Conservation (phyloP, 37 sponge, comb jelly and placozoan species). For the Mnemiopsis leidyi region DNA sequence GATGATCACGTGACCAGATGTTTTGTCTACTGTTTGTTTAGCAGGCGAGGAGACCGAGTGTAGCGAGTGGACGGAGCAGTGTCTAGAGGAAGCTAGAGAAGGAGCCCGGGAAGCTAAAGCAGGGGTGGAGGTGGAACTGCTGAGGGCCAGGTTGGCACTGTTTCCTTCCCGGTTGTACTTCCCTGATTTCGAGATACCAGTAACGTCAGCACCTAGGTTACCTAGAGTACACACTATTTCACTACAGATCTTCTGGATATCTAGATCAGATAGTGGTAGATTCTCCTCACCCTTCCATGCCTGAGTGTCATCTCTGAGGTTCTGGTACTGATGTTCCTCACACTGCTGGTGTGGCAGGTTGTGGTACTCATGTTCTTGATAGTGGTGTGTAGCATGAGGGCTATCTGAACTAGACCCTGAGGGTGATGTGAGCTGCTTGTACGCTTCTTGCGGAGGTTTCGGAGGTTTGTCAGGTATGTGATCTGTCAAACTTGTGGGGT, state of each 20-base stretch:
- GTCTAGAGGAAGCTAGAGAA: background rate
- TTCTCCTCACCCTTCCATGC: background rate
- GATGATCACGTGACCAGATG: background rate
- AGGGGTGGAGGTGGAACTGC: background rate
- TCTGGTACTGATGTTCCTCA: background rate
- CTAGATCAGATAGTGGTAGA: background rate
- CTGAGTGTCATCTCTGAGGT: background rate
- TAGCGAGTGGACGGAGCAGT: background rate
- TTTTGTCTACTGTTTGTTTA: background rate
- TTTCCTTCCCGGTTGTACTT: background rate
- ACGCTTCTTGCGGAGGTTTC: background rate
- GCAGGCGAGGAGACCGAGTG: background rate
- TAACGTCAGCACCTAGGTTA: background rate
- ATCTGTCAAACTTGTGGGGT: background rate
- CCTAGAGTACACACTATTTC: background rate
- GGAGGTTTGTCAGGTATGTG: background rate
- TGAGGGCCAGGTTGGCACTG: background rate
- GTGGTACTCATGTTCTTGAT: background rate
- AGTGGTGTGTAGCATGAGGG: background rate
- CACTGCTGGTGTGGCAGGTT: background rate
- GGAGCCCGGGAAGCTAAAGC: background rate
- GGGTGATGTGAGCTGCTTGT: background rate
- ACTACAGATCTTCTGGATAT: background rate
- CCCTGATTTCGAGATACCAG: background rate
- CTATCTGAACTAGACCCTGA: background rate